A percentile compares a stretch with the other conserved stretches of the same genome.
Evolutionary conservation across 1,140 invertebrate genomes (phyloP).

Genomic region (Zaprionus ghesquierei): DNA sequence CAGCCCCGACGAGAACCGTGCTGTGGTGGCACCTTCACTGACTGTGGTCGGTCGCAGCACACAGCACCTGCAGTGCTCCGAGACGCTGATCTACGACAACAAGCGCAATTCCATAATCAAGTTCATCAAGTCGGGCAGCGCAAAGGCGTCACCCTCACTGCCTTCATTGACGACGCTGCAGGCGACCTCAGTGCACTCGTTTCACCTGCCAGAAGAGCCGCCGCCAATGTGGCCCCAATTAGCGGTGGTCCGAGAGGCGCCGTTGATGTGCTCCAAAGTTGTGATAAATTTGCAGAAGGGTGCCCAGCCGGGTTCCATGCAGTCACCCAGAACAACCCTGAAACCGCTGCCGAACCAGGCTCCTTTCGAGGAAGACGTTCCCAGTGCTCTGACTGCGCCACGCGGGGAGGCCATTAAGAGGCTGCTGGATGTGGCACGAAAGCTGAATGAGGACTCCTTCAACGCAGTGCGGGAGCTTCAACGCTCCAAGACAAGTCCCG

Average conservation of each 20-base stretch:
- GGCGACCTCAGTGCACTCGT: background rate
- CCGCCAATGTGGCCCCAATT: background rate
- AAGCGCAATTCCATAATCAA: conserved; percentile 30
- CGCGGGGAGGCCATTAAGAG: background rate
- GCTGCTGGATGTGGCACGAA: background rate
- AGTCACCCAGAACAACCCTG: background rate
- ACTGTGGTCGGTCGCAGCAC: conserved; percentile 26
- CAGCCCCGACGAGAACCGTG: background rate
- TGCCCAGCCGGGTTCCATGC: background rate
- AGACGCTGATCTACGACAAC: conserved; percentile 57
- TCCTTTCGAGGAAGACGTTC: background rate
- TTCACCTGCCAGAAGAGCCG: background rate
- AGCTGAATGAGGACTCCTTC: background rate
- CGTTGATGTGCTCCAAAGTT: background rate
- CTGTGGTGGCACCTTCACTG: background rate
- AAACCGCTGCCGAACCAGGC: background rate
- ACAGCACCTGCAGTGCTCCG: conserved; percentile 35
- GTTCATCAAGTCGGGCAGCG: background rate
- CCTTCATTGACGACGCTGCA: background rate
- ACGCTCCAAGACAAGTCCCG: conserved; percentile 16
- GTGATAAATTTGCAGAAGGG: background rate
- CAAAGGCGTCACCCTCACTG: background rate
- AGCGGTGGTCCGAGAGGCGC: background rate
- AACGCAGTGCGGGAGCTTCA: background rate
- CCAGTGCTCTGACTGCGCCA: background rate